phyloP scores from a whole-genome alignment of 2,888 invertebrate species.

The Muschampia plurimacula region DNA sequence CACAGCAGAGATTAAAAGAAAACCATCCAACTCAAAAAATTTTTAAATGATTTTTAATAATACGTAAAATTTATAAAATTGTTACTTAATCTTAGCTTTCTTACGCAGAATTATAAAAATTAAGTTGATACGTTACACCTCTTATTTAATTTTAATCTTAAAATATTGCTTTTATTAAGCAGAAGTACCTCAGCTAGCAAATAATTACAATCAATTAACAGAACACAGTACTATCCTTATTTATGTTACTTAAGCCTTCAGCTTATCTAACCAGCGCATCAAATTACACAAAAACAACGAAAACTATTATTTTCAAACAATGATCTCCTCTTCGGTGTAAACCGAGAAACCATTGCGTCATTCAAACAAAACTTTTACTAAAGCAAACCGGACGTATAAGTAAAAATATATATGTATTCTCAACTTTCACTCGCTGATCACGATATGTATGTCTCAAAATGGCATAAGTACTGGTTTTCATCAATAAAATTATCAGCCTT shows the following conservation, averaged over 20 bases:
- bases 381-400: slow-evolving; percentile 70
- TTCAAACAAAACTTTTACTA: slow-evolving; percentile 76
- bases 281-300: slow-evolving; percentile 42
- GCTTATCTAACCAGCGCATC: slow-evolving; percentile 26
- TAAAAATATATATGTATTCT: slow-evolving; percentile 59
- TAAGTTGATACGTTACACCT: no score
- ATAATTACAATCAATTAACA: no score
- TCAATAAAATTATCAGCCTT: slow-evolving; percentile 48
- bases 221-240: not conserved
- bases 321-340: slow-evolving; percentile 42
- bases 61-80: no score
- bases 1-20: no score
- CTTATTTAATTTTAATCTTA: no score
- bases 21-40: no score
- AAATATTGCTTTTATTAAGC: no score
- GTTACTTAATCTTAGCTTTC: no score
- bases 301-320: slow-evolving; percentile 47
- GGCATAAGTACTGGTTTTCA: slow-evolving; percentile 46
- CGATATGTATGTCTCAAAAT: slow-evolving; percentile 53
- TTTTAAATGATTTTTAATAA: no score
- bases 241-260: not conserved
- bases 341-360: slow-evolving; percentile 73
- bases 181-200: no score
- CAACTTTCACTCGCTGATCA: slow-evolving; percentile 74
- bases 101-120: no score